Evolutionary conservation across 2,113 vertebrate species (phyloP).

Genomic region (Phrynocephalus versicolor): DNA sequence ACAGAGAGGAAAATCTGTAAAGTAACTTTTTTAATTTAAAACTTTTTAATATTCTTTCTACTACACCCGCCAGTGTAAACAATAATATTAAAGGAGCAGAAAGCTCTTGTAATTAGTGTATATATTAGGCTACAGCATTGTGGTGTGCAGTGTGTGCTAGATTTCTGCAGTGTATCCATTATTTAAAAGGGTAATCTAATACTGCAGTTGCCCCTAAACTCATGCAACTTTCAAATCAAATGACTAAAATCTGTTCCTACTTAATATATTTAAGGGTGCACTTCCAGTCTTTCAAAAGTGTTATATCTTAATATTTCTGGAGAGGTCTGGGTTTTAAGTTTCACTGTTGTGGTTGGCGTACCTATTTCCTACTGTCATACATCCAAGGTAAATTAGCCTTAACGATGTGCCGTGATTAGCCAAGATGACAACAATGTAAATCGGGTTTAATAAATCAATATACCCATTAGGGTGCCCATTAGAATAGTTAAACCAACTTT

Average conservation of each 20-base stretch:
- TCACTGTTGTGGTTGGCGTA: neutral
- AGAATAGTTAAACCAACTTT: neutral
- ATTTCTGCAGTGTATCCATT: neutral
- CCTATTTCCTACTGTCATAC: neutral
- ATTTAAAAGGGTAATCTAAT: neutral
- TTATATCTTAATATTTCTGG: neutral
- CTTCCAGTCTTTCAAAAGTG: neutral
- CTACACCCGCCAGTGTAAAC: neutral
- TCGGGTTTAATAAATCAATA: neutral
- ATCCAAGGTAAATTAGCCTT: neutral
- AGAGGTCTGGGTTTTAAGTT: neutral
- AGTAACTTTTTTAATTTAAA: constrained; percentile 1
- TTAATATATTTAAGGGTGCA: neutral
- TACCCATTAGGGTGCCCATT: neutral
- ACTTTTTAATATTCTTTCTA: neutral
- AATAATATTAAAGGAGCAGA: neutral
- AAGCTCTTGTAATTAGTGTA: neutral
- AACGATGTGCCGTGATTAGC: neutral
- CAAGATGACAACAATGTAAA: constrained; percentile 1
- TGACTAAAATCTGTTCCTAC: too few relatives aligned
- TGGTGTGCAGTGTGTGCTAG: neutral
- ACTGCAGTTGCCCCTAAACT: neutral
- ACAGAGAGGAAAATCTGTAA: neutral
- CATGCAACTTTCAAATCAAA: neutral
- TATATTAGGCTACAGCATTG: neutral